These are phyloP conservation scores for Styela clava DNA, from an alignment of 23 tunicate genomes.

Conservation along the genomic window DNA sequence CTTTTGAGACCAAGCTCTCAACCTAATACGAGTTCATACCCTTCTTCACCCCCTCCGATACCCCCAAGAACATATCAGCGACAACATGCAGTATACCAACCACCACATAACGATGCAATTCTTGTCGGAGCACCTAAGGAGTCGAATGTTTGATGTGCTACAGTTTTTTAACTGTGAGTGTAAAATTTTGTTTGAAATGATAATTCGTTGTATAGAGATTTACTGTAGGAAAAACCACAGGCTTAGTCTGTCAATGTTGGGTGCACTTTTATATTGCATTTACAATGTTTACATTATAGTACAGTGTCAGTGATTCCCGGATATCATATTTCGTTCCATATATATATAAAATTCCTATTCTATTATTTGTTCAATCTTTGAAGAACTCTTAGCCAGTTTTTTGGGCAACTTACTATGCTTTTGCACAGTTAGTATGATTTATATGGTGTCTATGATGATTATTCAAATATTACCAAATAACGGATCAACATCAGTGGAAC, in stretches of 20 bases:
- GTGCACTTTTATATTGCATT: no score
- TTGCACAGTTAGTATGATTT: no score
- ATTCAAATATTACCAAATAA: no score
- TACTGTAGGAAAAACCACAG: neutral
- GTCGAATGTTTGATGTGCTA: conserved; percentile 46
- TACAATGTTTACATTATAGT: no score
- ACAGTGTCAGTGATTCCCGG: no score
- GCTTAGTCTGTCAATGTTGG: neutral
- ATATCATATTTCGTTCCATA: no score
- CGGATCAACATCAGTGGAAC: no score
- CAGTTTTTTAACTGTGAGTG: neutral
- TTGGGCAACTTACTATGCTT: no score
- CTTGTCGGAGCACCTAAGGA: conserved; percentile 52
- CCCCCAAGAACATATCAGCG: conserved; percentile 53
- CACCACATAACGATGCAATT: conserved; percentile 16
- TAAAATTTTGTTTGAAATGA: neutral
- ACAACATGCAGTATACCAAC: neutral
- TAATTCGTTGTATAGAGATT: neutral
- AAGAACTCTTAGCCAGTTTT: no score
- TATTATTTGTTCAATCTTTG: no score
- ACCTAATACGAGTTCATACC: conserved; percentile 15
- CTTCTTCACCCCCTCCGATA: conserved; percentile 57
- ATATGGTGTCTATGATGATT: no score
- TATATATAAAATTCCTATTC: no score
- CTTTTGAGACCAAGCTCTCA: neutral